Base-by-base conservation (phyloP, 2,888 invertebrate genomes). In the Napeogenes inachia region DNA sequence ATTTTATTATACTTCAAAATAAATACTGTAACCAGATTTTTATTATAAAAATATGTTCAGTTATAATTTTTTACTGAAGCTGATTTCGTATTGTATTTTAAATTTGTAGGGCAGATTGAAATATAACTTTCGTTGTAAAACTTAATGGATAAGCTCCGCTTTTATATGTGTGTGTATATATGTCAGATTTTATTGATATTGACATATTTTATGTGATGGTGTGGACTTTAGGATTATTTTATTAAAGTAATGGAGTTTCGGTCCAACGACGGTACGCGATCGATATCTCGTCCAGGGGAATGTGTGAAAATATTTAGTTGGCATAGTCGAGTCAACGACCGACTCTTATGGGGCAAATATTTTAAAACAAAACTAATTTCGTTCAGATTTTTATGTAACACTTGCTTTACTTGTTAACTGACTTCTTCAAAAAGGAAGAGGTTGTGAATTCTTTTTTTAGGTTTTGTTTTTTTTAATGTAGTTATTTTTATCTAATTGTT, bases 171-270 rank as follows among this genome's bases (percentile, higher is more conserved):
- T 50, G 30, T 30, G 21, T 50, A 30, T 50, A 50, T 21, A 54
- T 54, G 35, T 35, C 45, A 45, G 10, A 65, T 54, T 59, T 61
- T 55, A 60, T 63, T 35, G 13, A 54, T 45, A 59, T 57, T 59
- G 63, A 59, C 59, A 61, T 63, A 54, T 64, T 61, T 57, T 60
- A 54, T 21, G 59, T 45, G 54, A 53, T 59, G 54, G 13, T 62
- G 56, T 53, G 63, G 56, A 58, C 59, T 63, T 45, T 50, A 68
- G 68, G 70, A 71, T 75, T 73, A 74, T 73, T 75, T 74, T 73
- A 78, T 77, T 76, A 77, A 71, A 73, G 74, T 77, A 77, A 76
- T 77, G 75, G 76, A 75, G 74, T 76, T 77, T 72, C 62, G 65
- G 68, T 57, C 57, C 63, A 67, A 61, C 72, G 71, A 66, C 69